phyloP scores from a whole-genome alignment of 1,140 invertebrate species.

The Drosophila watanabei region DNA sequence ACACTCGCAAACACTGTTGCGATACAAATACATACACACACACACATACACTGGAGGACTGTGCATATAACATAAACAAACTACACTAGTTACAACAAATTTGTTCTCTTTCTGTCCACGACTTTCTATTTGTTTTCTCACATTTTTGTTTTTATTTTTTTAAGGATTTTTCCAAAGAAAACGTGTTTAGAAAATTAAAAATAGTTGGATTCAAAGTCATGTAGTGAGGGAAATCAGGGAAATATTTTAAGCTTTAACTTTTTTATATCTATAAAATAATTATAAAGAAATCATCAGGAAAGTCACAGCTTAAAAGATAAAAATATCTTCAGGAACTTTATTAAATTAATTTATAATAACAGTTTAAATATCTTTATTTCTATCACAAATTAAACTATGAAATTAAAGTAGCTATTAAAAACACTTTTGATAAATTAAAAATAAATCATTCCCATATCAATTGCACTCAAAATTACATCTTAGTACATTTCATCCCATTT shows the following conservation, averaged over 20 bases:
- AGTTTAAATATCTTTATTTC: no score
- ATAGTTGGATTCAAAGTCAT: slow-evolving; percentile 9
- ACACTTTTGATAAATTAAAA: neutral
- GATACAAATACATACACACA: slow-evolving; percentile 20
- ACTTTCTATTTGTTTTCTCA: slow-evolving; percentile 63
- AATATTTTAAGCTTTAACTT: no score
- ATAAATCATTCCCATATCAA: neutral
- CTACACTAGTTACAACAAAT: slow-evolving; percentile 57
- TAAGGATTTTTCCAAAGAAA: slow-evolving; percentile 27
- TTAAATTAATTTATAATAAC: neutral
- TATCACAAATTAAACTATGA: no score
- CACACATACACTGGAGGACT: slow-evolving; percentile 26
- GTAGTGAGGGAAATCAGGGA: neutral
- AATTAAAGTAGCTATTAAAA: no score
- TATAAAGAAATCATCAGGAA: no score
- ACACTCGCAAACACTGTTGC: slow-evolving; percentile 38
- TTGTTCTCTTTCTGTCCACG: slow-evolving; percentile 49
- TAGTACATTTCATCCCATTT: neutral
- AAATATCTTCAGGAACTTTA: neutral
- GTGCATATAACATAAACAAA: slow-evolving; percentile 80
- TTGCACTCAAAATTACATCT: neutral
- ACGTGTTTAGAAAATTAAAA: slow-evolving; percentile 75
- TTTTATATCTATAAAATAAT: no score
- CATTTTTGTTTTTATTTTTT: slow-evolving; percentile 31
- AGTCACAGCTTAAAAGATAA: no score